Evolutionary conservation across 2,113 vertebrate genomes (phyloP).

Genomic region (Dermatemys mawii): DNA sequence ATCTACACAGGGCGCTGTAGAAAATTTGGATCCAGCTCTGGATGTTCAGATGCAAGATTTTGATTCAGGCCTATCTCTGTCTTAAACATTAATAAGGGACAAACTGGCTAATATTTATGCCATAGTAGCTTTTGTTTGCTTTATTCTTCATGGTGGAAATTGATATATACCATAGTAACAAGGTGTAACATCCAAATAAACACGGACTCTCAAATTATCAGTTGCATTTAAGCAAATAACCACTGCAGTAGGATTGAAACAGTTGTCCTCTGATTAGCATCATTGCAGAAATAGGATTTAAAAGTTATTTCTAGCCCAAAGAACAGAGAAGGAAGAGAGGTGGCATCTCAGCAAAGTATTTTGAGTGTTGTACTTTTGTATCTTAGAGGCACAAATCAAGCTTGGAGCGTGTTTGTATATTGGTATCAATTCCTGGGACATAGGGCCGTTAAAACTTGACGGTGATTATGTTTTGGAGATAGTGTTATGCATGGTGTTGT

Average conservation of each 20-base stretch:
- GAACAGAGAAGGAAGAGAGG: neutral
- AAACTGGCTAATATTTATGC: neutral
- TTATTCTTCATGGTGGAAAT: neutral
- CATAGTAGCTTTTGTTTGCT: neutral
- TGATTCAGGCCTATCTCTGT: neutral
- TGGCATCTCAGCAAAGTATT: neutral
- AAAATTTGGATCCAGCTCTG: neutral
- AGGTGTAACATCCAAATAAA: neutral
- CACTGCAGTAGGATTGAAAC: constrained; percentile 12
- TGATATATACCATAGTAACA: accelerated
- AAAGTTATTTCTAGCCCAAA: neutral
- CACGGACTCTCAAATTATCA: neutral
- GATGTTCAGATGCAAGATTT: neutral
- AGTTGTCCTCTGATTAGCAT: constrained; percentile 13
- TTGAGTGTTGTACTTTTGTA: accelerated
- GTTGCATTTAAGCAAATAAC: constrained; percentile 6
- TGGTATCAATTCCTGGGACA: neutral
- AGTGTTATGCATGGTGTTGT: neutral
- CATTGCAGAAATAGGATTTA: constrained; percentile 8
- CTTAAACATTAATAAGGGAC: neutral
- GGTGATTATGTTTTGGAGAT: neutral
- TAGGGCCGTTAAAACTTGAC: neutral
- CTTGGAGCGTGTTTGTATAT: neutral
- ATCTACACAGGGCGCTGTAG: neutral
- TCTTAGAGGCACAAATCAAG: accelerated